phyloP scores from a whole-genome alignment of 2,888 invertebrate species.

The Xanthorhoe designata region DNA sequence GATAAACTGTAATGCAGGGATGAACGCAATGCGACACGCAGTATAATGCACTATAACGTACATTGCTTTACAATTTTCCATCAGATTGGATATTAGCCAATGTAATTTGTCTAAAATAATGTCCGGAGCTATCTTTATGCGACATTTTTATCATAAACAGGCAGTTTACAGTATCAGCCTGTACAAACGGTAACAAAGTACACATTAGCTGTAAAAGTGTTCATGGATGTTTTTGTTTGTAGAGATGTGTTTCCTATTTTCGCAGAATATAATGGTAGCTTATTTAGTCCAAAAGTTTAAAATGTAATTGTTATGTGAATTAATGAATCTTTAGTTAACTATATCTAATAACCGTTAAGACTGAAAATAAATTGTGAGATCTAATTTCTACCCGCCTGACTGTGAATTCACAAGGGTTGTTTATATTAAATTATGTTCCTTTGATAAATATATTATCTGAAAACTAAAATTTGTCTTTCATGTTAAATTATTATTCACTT shows the following conservation, averaged over 20 bases:
- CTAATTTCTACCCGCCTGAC: too few species aligned
- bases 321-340: too few species aligned
- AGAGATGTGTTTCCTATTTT: neutral
- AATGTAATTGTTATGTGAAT: too few species aligned
- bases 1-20: constrained; percentile 19
- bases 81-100: constrained; percentile 31
- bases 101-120: constrained; percentile 20
- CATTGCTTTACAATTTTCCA: constrained; percentile 16
- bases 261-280: too few species aligned
- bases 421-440: too few species aligned
- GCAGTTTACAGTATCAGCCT: constrained; percentile 2
- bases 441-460: too few species aligned
- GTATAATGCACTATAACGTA: constrained; percentile 6
- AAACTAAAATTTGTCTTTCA: too few species aligned
- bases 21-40: constrained; percentile 21
- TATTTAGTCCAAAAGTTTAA: too few species aligned
- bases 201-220: neutral
- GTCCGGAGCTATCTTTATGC: constrained; percentile 11
- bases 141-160: constrained; percentile 9
- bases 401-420: too few species aligned
- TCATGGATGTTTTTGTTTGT: neutral
- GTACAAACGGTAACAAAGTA: neutral
- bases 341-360: too few species aligned
- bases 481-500: too few species aligned
- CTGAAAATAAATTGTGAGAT: too few species aligned